A percentile compares a stretch with the other conserved stretches of the same genome.
phyloP scores from a whole-genome alignment of 2,888 invertebrate species.

The Epinotia ramella region DNA sequence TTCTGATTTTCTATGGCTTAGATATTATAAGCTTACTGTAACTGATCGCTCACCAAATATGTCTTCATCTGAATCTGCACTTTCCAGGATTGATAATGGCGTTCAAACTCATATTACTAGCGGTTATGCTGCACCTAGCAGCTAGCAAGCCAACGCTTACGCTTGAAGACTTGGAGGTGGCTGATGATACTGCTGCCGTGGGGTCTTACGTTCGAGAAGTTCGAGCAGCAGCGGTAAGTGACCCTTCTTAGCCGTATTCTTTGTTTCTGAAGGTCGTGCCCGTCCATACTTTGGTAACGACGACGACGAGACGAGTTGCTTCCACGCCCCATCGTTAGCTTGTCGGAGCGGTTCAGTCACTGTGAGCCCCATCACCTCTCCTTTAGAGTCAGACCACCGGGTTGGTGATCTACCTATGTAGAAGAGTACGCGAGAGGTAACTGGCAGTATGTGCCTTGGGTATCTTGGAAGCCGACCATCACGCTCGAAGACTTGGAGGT shows the following conservation, averaged over 20 bases:
- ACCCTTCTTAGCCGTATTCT: not conserved
- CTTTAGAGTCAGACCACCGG: no score
- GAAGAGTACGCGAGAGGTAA: no score
- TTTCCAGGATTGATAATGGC: slow-evolving; percentile 51
- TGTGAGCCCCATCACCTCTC: no score
- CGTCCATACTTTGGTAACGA: no score
- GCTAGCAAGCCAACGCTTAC: slow-evolving; percentile 61
- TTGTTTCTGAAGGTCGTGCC: no score
- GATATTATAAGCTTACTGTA: no score
- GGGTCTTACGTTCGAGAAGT: slow-evolving; percentile 86
- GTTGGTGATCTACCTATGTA: no score
- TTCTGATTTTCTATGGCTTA: no score
- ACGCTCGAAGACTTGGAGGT: slow-evolving; percentile 71
- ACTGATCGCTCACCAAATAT: not conserved
- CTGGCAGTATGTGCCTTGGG: slow-evolving; percentile 66
- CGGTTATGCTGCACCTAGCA: slow-evolving; percentile 63
- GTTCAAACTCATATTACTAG: slow-evolving; percentile 61
- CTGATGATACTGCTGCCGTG: slow-evolving; percentile 82
- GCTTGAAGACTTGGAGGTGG: slow-evolving; percentile 71
- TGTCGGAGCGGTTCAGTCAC: no score
- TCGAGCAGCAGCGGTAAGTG: slow-evolving; percentile 80
- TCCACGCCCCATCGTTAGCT: no score
- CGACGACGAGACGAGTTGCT: no score
- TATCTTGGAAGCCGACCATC: slow-evolving; percentile 60
- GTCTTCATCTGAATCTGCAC: not conserved